phyloP scores from a whole-genome alignment of 2,888 invertebrate genomes.

The Pyrocoelia pectoralis region DNA sequence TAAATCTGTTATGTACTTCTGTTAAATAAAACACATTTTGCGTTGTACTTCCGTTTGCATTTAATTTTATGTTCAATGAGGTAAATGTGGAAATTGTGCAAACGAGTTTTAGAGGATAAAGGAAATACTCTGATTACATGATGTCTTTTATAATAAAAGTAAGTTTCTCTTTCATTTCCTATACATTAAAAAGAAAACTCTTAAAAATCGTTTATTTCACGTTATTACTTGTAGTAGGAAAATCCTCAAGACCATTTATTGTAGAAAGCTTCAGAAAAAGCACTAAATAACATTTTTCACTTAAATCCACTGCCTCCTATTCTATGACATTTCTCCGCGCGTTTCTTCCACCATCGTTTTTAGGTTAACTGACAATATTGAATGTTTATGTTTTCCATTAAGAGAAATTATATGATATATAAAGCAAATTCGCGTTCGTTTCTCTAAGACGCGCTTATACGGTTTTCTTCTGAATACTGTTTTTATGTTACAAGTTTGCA shows the following conservation, averaged over 20 bases:
- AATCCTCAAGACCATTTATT: not conserved
- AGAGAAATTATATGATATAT: not conserved
- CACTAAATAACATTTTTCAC: slow-evolving; percentile 12
- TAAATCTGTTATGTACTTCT: too few species aligned
- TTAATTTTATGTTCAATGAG: too few species aligned
- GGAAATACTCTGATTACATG: too few species aligned
- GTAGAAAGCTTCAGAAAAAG: not conserved
- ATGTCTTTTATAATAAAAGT: too few species aligned
- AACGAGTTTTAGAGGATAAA: too few species aligned
- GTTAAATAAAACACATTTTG: too few species aligned
- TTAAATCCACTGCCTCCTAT: slow-evolving; percentile 9
- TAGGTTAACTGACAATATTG: slow-evolving; percentile 8
- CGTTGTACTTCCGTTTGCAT: too few species aligned
- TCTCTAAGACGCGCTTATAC: not conserved
- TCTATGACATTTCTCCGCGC: not conserved
- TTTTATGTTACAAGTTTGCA: too few species aligned
- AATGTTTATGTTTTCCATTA: slow-evolving; percentile 12
- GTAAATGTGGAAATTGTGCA: too few species aligned
- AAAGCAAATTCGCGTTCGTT: not conserved
- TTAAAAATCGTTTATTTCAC: slow-evolving; percentile 6
- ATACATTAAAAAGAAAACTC: not conserved
- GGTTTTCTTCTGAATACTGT: not conserved
- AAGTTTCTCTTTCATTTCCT: too few species aligned
- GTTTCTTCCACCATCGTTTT: slow-evolving; percentile 3
- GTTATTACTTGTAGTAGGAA: not conserved